phyloP scores from a whole-genome alignment of 2,888 invertebrate genomes.

The Macrophya annulata region DNA sequence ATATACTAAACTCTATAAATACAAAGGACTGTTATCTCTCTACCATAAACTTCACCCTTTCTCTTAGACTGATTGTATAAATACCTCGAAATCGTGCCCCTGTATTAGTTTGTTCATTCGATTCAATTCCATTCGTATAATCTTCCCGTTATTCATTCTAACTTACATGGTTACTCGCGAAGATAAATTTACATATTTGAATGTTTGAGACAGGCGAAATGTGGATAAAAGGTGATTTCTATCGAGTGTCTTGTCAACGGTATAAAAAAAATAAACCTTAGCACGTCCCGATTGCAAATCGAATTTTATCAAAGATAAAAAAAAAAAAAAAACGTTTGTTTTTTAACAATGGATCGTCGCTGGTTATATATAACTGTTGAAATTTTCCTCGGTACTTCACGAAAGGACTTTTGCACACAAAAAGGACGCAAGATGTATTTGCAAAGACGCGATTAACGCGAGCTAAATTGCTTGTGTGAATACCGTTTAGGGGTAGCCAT shows the following conservation, averaged over 20 bases:
- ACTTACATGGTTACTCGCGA: background rate
- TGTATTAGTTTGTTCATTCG: constrained; percentile 7
- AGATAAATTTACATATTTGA: background rate
- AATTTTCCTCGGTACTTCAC: constrained; percentile 7
- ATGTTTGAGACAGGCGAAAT: constrained; percentile 34
- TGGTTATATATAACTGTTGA: background rate
- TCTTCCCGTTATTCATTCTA: constrained; percentile 14
- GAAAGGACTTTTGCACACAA: constrained; percentile 21
- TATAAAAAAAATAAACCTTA: background rate
- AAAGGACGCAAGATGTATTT: constrained; percentile 21
- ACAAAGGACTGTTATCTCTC: background rate
- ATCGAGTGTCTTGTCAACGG: constrained; percentile 24
- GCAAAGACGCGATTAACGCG: constrained; percentile 35
- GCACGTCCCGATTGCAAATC: background rate
- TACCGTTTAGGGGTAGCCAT: background rate
- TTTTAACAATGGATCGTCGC: background rate
- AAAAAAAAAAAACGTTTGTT: constrained; percentile 11
- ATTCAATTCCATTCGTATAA: constrained; percentile 6
- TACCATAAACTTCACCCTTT: background rate
- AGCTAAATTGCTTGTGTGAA: constrained; percentile 8
- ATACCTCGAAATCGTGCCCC: background rate
- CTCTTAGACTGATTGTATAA: background rate
- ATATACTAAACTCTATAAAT: background rate
- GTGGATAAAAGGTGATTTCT: constrained; percentile 11
- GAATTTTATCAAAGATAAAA: background rate